phyloP scores from a whole-genome alignment of 1,140 invertebrate species.

The Tribolium castaneum region DNA sequence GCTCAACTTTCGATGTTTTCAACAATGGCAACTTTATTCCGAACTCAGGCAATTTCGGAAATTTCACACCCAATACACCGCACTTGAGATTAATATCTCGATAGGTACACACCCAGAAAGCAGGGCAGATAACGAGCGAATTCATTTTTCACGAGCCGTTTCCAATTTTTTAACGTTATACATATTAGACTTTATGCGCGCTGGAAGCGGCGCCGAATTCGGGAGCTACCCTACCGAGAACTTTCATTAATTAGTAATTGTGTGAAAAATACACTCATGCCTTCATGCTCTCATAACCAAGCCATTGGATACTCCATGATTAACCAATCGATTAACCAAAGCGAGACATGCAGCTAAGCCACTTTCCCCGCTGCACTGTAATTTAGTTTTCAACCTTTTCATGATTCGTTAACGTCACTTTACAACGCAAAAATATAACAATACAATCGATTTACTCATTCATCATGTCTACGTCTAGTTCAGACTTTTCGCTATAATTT shows the following conservation, averaged over 20 bases:
- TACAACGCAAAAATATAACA: neutral
- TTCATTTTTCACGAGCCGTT: conserved; percentile 21
- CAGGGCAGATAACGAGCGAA: conserved; percentile 18
- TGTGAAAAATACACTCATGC: conserved; percentile 22
- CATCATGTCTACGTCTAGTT: conserved; percentile 1
- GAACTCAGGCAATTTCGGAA: conserved; percentile 27
- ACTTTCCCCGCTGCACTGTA: neutral
- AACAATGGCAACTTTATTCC: conserved; percentile 27
- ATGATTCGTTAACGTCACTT: conserved; percentile 14
- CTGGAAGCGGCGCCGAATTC: conserved; percentile 9
- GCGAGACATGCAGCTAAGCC: conserved; percentile 15
- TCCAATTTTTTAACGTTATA: conserved; percentile 17
- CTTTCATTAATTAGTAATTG: conserved; percentile 31
- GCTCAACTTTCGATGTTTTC: conserved; percentile 8
- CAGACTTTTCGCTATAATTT: conserved; percentile 1
- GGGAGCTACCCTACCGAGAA: conserved; percentile 11
- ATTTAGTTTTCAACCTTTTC: neutral
- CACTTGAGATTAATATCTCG: conserved; percentile 31
- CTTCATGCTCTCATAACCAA: conserved; percentile 20
- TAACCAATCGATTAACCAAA: conserved; percentile 45
- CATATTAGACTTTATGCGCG: conserved; percentile 10
- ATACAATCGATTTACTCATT: neutral
- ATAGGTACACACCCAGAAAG: conserved; percentile 21
- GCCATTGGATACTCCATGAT: conserved; percentile 10
- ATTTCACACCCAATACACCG: conserved; percentile 31